Base-by-base conservation (phyloP, 2,113 vertebrate species). In the Scomber japonicus region DNA sequence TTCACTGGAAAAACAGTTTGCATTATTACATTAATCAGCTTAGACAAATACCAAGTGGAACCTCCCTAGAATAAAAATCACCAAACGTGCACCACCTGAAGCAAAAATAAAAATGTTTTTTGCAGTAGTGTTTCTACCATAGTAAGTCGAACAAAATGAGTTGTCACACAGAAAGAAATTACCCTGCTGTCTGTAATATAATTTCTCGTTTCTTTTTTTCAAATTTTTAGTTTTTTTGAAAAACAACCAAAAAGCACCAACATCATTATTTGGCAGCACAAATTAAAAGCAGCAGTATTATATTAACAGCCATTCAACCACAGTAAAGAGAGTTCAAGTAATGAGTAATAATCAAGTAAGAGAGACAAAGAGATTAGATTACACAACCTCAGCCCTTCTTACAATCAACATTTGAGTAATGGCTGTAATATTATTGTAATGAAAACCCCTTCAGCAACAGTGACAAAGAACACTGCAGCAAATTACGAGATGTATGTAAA, bases 401-500 rank as follows among this genome's bases (percentile, higher is more conserved):
- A 51, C 60, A 73, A 54, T 81, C 71, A 69, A 64, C 77, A 63
- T 56, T 64, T 30, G 65, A 60, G 74, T 74, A 53, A 74, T 67
- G 55, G 62, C 62, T 75, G 24, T 63, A 35, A 71, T 73, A 27
- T 21, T 59, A 31, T 35, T 24, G 59, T 80, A 53, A 72, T 78
- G 53, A 84, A 81, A 68, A 16, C 31, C 66, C 53, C 81, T 81
- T 71, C 53, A 81, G 19, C 64, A 35, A 15, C 83, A 71, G 81
- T 71, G 31, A 69, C 53, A 54, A 65, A 46, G 73, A 66, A 65
- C 65, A 50, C 77, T 67, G 54, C 62, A 81, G 70, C 72, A 54
- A 48, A n/a, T 48, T 83, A 24, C 9, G 63, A 79, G 81, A 82
- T 76, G 51, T 56, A 75, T 51, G 61, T 54, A 60, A 64, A 79